Evolutionary conservation across 92 coral and sea anemone species (phyloP), one percentile per base, ranked within the genome.

Genomic region (Epizoanthus stellaris): DNA sequence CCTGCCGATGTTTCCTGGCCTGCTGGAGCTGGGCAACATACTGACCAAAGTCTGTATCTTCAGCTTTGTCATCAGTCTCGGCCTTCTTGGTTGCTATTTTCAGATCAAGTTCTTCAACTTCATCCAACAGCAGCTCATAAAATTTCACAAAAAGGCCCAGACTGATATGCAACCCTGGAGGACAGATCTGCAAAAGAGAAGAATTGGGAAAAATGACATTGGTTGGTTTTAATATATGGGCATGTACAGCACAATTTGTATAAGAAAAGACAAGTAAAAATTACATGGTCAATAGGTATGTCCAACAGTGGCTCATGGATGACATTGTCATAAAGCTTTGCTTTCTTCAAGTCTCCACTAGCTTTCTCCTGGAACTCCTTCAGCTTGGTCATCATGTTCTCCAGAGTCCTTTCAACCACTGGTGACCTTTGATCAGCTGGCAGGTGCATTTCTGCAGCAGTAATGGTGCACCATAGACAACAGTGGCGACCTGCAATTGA

Each of bases 41-140:
- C 47, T 56, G 81, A 49, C 64, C 66, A 52, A 75, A 75, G 81
- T 56, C 81, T 75, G 64, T 75, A 60, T 75, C 40, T 34, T 63
- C 64, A 52, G 80, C 80, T 5, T 34, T 36, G 80, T 25, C 80
- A 75, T 49, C 80, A 75, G 80, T 75, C 64, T 75, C 43, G 80
- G 80, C 66, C 64, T 53, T 75, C 80, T 75, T 75, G 38, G 80
- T 36, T 6, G 66, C 80, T 75, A 75, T 75, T 75, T 75, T 75
- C 5, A 53, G 43, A 38, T 75, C 81, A 49, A 75, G 81, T 39
- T 54, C 81, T 67, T 67, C 25, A 42, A 34, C 30, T 3, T 67
- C 72, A 67, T 67, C 25, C 15, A 67, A 14, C 25, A 67, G 72
- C 20, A 43, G 7, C 49, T 43, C 49, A 43, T 43, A 43, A 8